Base-by-base conservation (phyloP, 2,888 invertebrate species). In the Cinara cedri region DNA sequence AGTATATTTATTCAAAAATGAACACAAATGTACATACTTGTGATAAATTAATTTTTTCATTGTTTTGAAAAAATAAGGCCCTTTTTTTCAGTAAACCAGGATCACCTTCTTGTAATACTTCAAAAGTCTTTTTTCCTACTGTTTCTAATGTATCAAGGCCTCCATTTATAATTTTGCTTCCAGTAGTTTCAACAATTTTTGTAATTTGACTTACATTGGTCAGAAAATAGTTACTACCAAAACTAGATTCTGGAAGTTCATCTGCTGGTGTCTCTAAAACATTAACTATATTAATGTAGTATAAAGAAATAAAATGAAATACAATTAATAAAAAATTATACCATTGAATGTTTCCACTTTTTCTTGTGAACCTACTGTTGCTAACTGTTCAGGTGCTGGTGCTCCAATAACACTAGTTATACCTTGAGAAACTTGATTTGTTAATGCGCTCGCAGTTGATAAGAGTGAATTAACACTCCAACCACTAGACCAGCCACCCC, bases 91-190 rank as follows among this genome's bases (percentile, higher is more conserved):
- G 92, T 19, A 96, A 86, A 0, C 95, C 93, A 0, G 96, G 96
- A 86, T 97, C 96, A 44, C 95, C 95, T 81, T 97, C 96, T 85
- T 96, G 95, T 1, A 97, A 87, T 0, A 95, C 95, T 85, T 94
- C 93, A 92, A 96, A 95, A 0, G 97, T 97, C 85, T 96, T 96
- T 85, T 96, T 96, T 10, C 97, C 97, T 82, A 97, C 93, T 0
- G 93, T 92, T 86, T 97, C 97, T 66, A 97, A 86, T 0, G 96
- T 96, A 84, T 95, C 96, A 34, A 95, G 86, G 24, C 95, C 93
- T 0, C 93, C 93, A 19, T 90, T 88, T 82, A 95, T 89, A 0
- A 95, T 93, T 87, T 91, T 91, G 70, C 88, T 89, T 1, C 92
- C 89, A 65, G 92, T 92, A 13, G 87, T 88, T 85, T 91, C 92